Evolutionary conservation across 2,888 invertebrate genomes (phyloP), one percentile per base, ranked within the genome.

Genomic region (Nemotelus pantherinus): DNA sequence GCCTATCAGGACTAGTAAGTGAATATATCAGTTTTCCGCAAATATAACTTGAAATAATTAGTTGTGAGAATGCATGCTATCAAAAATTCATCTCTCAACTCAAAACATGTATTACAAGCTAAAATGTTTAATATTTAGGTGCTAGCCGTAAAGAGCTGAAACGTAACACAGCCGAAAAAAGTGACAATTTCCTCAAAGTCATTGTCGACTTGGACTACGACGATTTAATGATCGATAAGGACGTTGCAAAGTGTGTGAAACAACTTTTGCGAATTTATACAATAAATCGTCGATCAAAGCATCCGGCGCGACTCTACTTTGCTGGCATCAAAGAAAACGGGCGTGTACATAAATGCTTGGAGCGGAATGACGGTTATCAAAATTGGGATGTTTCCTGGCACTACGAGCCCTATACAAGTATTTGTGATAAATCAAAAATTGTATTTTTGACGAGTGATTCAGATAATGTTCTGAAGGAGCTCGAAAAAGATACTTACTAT

Each of bases 401-500:
- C 85, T 88, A 90, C 67, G 88, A 91, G 80, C 86, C 90, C 41
- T 96, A 94, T 85, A 83, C 90, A 9, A 89, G 93, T 74, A 78
- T 93, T 64, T 97, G 96, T 86, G 93, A 92, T 83, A 91, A 94
- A 2, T 4, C 60, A 3, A 92, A 94, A 81, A 87, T 99, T 76
- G 91, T 98, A 1, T 99, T 99, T 87, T 89, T 99, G 81, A 94
- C 95, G 3, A 96, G 97, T 86, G 99, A 99, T 86, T 98, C 98
- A 10, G 93, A 95, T 67, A 96, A 95, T 88, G 88, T 96, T 4
- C 90, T 99, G 80, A 90, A 91, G 77, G 86, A 87, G 75, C 89
- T 97, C 82, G 93, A 95, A 82, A 90, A 93, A 43, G 90, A 92
- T 80, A 93, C 93, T 84, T 91, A 93, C 65, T 99, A 99, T 84